phyloP scores from a whole-genome alignment of 2,888 invertebrate species.

The Zygogramma bicolorata region DNA sequence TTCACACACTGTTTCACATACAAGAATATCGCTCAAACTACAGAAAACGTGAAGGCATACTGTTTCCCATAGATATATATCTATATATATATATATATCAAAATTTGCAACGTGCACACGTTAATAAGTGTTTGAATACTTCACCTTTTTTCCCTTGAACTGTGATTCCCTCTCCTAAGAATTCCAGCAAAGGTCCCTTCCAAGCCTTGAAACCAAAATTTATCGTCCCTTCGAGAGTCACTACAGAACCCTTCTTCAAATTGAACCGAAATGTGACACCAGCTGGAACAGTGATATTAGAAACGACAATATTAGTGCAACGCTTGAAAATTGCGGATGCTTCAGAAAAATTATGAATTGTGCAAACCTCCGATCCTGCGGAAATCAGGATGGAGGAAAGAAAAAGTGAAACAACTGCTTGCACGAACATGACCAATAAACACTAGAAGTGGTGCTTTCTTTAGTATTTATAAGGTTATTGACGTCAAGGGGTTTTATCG shows the following conservation, averaged over 20 bases:
- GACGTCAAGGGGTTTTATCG: no score
- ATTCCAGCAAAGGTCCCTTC: conserved; percentile 24
- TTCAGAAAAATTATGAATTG: neutral
- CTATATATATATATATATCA: no score
- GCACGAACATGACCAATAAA: neutral
- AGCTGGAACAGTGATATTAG: conserved; percentile 8
- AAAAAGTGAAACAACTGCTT: neutral
- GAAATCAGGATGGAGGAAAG: neutral
- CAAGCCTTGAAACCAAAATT: conserved; percentile 22
- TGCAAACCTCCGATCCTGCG: neutral
- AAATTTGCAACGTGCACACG: no score
- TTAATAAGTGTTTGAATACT: no score
- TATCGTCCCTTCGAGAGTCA: conserved; percentile 20
- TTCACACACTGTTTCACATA: no score
- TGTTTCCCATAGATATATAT: no score
- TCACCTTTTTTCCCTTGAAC: conserved; percentile 26
- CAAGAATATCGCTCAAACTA: no score
- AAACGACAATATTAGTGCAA: neutral
- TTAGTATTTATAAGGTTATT: no score
- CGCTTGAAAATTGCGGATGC: neutral
- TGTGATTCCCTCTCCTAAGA: conserved; percentile 20
- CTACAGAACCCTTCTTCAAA: conserved; percentile 1
- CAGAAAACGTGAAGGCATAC: no score
- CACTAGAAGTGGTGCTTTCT: no score
- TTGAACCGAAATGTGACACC: conserved; percentile 21